Evolutionary conservation across 1,140 invertebrate genomes (phyloP), one percentile per base, ranked within the genome.

Genomic region (Drosophila rhopaloa): DNA sequence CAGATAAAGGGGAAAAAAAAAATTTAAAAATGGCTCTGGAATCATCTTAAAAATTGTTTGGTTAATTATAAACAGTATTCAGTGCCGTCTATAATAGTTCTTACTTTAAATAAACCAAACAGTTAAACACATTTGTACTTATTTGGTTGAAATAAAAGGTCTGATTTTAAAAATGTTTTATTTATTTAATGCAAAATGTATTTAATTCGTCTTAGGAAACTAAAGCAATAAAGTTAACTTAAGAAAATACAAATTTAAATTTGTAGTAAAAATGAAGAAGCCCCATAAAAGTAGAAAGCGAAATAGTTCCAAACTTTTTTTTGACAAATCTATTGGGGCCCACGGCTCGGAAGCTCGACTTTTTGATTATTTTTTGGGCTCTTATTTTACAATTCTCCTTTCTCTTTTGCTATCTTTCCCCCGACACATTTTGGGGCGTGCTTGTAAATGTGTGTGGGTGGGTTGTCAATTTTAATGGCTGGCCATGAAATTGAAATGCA

Each of bases 401-500:
- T 19, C 14, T 46, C 44, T 24, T 27, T 11, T 61, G 13, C 16
- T 44, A 32, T 81, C 44, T 37, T 59, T 58, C 54, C 53, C 65
- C 74, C 78, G 67, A 71, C 70, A 76, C 70, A 68, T 61, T 75
- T 61, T 51, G 74, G 57, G 56, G 48, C 46, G 47, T 38, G 43
- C 14, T 27, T 38, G 27, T n/a, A 19, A 13, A 46, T 41, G 58
- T 32, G 24, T 62, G 62, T 61, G 56, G 47, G 59, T 48, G 65
- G 60, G 41, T 67, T 79, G 76, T 88, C 84, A 89, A 80, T 88
- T 83, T 89, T 83, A 89, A 88, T 88, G 84, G 79, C 53, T 67
- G 79, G 76, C 84, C 83, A 88, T 88, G 80, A 88, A 88, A 88
- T 74, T 80, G 83, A 83, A 89, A 83, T 88, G 83, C 83, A 80